Percentiles rank a stretch among this genome's conserved stretches.
These are phyloP conservation scores for Phyllotis vaccarum DNA, from an alignment of 2,797 vertebrate species.

Conservation along the genomic window DNA sequence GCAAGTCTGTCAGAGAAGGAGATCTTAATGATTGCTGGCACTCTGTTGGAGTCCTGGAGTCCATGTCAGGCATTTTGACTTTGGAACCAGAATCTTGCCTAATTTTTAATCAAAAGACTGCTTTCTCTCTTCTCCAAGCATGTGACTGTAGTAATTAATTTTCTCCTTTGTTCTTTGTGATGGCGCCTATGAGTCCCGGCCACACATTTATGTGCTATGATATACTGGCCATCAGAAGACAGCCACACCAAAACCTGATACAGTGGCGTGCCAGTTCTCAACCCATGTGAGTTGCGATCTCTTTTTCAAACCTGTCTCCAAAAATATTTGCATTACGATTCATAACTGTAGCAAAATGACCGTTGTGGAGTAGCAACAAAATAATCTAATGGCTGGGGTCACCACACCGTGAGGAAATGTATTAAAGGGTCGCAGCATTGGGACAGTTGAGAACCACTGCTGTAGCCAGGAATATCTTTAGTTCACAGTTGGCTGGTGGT, in stretches of 20 bases:
- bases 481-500: not conserved
- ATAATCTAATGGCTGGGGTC: not conserved
- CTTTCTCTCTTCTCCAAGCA: not conserved
- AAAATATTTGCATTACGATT: not conserved
- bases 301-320: not conserved
- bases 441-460: not conserved
- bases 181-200: not conserved
- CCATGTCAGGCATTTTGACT: not conserved
- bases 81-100: conserved; percentile 9
- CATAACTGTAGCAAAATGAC: not conserved
- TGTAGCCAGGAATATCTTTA: not conserved
- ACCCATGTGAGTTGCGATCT: not conserved
- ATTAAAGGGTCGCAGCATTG: not conserved
- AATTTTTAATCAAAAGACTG: not conserved
- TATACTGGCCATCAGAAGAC: not conserved
- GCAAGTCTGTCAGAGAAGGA: not conserved
- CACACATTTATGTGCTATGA: not conserved
- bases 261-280: not conserved
- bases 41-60: not conserved
- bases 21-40: not conserved
- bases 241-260: not conserved
- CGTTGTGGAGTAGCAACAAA: not conserved
- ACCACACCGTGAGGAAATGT: not conserved
- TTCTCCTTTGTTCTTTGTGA: not conserved
- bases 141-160: not conserved